A percentile compares a stretch with the other conserved stretches of the same genome.
phyloP scores from a whole-genome alignment of 2,113 vertebrate genomes.

The Leptodactylus fuscus region DNA sequence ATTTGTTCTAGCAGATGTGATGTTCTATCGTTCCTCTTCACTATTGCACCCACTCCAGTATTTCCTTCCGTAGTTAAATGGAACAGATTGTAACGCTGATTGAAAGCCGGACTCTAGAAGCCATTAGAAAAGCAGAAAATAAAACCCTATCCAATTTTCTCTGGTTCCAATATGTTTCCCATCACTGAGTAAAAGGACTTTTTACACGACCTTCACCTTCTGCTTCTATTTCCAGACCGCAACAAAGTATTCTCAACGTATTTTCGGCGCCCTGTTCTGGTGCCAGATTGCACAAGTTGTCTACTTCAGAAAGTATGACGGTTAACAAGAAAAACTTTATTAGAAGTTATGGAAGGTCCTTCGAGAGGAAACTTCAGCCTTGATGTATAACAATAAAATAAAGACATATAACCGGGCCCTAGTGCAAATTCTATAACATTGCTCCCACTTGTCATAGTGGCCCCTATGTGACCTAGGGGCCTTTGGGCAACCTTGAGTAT shows the following conservation, averaged over 20 bases:
- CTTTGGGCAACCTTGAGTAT: neutral
- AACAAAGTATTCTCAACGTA: slow-evolving; percentile 9
- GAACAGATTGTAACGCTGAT: slow-evolving; percentile 45
- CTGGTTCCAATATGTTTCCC: slow-evolving; percentile 49
- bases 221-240: neutral
- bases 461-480: neutral
- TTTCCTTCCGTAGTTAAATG: slow-evolving; percentile 32
- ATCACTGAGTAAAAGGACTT: slow-evolving; percentile 52
- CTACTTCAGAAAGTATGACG: neutral
- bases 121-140: slow-evolving; percentile 30
- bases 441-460: too few relatives aligned
- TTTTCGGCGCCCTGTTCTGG: neutral
- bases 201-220: slow-evolving; percentile 39
- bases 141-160: slow-evolving; percentile 53
- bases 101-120: slow-evolving; percentile 33
- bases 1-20: slow-evolving; percentile 34
- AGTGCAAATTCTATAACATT: neutral
- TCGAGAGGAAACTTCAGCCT: neutral
- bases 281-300: neutral
- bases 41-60: slow-evolving; percentile 8
- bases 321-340: neutral
- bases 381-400: neutral
- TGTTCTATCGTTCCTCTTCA: slow-evolving; percentile 21
- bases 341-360: neutral
- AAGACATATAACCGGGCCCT: neutral